Evolutionary conservation across 2,113 vertebrate species (phyloP).

Genomic region (Heteronetta atricapilla): DNA sequence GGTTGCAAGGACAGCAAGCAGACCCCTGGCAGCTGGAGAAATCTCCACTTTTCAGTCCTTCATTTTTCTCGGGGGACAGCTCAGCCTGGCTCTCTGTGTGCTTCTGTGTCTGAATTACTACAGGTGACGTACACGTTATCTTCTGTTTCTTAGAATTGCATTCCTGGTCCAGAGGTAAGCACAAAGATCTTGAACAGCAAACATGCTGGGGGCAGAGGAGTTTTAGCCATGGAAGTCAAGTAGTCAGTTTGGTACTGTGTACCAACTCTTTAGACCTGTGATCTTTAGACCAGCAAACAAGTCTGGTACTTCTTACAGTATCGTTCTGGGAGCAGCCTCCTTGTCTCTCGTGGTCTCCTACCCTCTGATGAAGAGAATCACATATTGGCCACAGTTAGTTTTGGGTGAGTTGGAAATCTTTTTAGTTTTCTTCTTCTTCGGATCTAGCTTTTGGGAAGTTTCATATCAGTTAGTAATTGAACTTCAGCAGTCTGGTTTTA

Average conservation of each 20-base stretch:
- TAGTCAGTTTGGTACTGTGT: not conserved
- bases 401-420: slow-evolving; percentile 80
- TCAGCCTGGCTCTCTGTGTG: slow-evolving; percentile 87
- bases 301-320: slow-evolving; percentile 73
- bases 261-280: too few species aligned
- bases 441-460: not conserved
- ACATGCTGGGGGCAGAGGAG: not conserved
- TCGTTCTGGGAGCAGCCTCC: slow-evolving; percentile 88
- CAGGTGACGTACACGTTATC: slow-evolving; percentile 76
- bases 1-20: slow-evolving; percentile 89
- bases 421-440: not conserved
- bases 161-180: not conserved
- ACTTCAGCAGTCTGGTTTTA: not conserved
- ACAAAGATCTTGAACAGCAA: not conserved
- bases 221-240: not conserved
- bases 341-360: slow-evolving; percentile 89
- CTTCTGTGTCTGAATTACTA: slow-evolving; percentile 95
- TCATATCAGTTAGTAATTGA: not conserved
- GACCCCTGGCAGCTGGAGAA: slow-evolving; percentile 91
- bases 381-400: slow-evolving; percentile 92
- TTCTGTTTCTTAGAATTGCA: not conserved
- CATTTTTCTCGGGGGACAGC: slow-evolving; percentile 89
- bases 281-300: not conserved
- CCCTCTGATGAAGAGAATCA: slow-evolving; percentile 95
- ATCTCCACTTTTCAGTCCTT: slow-evolving; percentile 86